A percentile compares a stretch with the other conserved stretches of the same genome.
These are phyloP conservation scores for Sanderia malayensis DNA, from an alignment of 30 jellyfish, hydroid and myxozoan species.

Conservation along the genomic window DNA sequence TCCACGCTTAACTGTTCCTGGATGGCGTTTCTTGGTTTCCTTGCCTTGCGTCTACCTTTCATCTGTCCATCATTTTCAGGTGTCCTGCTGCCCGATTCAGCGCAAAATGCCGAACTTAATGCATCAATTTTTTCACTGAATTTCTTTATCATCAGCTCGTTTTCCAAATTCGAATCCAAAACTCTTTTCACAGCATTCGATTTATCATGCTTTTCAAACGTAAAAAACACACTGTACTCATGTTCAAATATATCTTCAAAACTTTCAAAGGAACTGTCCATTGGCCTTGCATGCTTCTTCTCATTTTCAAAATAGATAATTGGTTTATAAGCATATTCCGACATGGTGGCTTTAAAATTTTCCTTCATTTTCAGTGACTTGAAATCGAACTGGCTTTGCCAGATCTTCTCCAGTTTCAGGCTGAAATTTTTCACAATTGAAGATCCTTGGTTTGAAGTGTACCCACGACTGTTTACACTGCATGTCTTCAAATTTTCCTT, in stretches of 20 bases:
- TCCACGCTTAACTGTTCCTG: neutral
- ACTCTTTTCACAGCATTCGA: slow-evolving; percentile 47
- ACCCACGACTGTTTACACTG: slow-evolving; percentile 46
- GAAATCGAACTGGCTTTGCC: slow-evolving; percentile 55
- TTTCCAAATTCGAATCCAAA: slow-evolving; percentile 41
- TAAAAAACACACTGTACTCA: slow-evolving; percentile 5
- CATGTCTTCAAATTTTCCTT: slow-evolving; percentile 30
- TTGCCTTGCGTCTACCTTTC: neutral
- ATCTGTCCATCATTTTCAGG: neutral
- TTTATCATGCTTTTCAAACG: slow-evolving; percentile 18
- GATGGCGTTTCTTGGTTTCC: neutral
- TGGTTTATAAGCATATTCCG: slow-evolving; percentile 13
- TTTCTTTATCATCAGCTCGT: slow-evolving; percentile 42
- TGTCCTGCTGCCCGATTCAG: neutral
- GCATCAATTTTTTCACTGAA: slow-evolving; percentile 25
- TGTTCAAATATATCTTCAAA: neutral
- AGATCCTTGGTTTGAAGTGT: slow-evolving; percentile 55
- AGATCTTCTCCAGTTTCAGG: slow-evolving; percentile 12
- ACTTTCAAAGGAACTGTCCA: neutral
- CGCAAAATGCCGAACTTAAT: slow-evolving; percentile 7
- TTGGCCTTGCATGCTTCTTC: neutral
- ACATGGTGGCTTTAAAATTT: slow-evolving; percentile 13
- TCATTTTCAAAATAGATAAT: slow-evolving; percentile 1
- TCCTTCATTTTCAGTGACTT: slow-evolving; percentile 35
- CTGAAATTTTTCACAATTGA: slow-evolving; percentile 26